Base-by-base conservation (phyloP, 2,888 invertebrate species). In the Phorcus lineatus region DNA sequence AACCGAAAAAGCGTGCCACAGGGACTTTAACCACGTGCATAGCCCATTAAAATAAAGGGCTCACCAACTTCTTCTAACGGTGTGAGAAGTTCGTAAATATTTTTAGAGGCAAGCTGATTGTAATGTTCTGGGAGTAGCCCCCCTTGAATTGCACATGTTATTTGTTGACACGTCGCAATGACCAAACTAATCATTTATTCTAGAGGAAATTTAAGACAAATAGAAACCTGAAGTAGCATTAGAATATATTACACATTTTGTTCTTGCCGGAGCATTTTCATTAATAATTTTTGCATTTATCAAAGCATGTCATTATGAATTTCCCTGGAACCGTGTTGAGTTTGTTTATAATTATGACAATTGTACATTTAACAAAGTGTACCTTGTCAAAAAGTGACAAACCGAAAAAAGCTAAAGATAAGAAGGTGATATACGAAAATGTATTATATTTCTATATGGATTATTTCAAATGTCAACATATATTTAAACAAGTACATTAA, bases 321-420 rank as follows among this genome's bases (percentile, higher is more conserved):
- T 11, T 47, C 47, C 7, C 28, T 28, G 6, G 9, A 9, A 24
- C 16, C 28, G 13, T 62, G 2, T 62, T 62, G 3, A 17, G 24
- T 62, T 28, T 62, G 28, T 24, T 7, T 62, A 17, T 22, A 24
- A 17, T 28, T 62, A 24, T 62, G 28, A 62, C 62, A 11, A 24
- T 24, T 62, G 24, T 62, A 62, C 62, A 62, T 24, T 24, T 62
- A 28, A n/a, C 62, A 22, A 13, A 16, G 19, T 80, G 74, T 55
- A 90, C 90, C 6, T 80, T 90, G 17, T 89, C 89, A 0, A 88
- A 89, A 78, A 88, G 88, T 86, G 88, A 90, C 77, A 86, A 87
- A 83, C 85, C 85, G 57, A 87, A 87, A 77, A 89, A 88, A 80
- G 85, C 83, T 57, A 84, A 85, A 75, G 86, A 87, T 77, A 84